Percentiles rank a stretch among this genome's conserved stretches.
These are phyloP conservation scores for Creontiades dilutus DNA, from an alignment of 2,888 invertebrate species.

Conservation along the genomic window DNA sequence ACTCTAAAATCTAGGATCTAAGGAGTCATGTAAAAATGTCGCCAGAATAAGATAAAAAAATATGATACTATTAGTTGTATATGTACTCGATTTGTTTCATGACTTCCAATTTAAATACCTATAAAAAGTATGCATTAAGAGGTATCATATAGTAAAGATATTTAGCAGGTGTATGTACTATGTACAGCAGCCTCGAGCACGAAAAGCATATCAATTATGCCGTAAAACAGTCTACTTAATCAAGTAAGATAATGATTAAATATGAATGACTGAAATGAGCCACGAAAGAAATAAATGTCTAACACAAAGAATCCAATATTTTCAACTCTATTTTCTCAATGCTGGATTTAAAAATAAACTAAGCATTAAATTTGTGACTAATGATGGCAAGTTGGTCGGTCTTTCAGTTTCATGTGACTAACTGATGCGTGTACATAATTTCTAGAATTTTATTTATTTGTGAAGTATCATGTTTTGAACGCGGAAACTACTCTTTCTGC, in stretches of 20 bases:
- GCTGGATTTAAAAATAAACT: not conserved
- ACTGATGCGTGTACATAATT: slow-evolving; percentile 55
- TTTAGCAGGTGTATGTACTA: slow-evolving; percentile 9
- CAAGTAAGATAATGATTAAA: not conserved
- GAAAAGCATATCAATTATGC: slow-evolving; percentile 20
- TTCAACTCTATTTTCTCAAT: not conserved
- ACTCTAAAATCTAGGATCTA: slow-evolving; percentile 82
- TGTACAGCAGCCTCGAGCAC: not conserved
- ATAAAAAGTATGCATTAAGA: slow-evolving; percentile 5
- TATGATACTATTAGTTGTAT: slow-evolving; percentile 46
- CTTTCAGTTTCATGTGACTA: slow-evolving; percentile 42
- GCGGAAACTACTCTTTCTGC: slow-evolving; percentile 23
- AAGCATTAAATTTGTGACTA: slow-evolving; percentile 50
- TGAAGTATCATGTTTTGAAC: slow-evolving; percentile 34
- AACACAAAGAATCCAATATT: not conserved
- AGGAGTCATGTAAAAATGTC: slow-evolving; percentile 9
- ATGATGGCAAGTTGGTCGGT: slow-evolving; percentile 22
- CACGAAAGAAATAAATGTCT: slow-evolving; percentile 5
- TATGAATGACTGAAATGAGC: slow-evolving; percentile 11
- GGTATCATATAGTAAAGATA: not conserved
- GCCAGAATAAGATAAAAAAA: slow-evolving; percentile 12
- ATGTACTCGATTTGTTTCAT: slow-evolving; percentile 34
- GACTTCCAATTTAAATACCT: not conserved
- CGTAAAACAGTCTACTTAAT: not conserved
- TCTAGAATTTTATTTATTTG: slow-evolving; percentile 61